Conservation (phyloP, 2,888 invertebrate genomes). For the Melanophora roralis region DNA sequence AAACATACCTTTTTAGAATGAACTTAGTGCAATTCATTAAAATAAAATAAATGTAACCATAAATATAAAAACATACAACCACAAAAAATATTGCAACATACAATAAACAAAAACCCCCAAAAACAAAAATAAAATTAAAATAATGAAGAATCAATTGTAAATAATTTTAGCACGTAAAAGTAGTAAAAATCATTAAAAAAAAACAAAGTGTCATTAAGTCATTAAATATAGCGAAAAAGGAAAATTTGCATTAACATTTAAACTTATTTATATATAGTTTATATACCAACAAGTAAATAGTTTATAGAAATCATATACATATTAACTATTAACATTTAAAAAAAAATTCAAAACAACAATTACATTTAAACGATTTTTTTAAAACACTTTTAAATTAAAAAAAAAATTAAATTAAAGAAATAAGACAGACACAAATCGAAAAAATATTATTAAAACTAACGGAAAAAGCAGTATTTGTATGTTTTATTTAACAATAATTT, state of each 20-base stretch:
- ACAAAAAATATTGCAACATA: slow-evolving; percentile 47
- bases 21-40: slow-evolving; percentile 77
- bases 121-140: slow-evolving; percentile 60
- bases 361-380: slow-evolving; percentile 57
- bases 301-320: slow-evolving; percentile 56
- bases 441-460: slow-evolving; percentile 39
- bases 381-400: slow-evolving; percentile 47
- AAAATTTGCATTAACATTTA: slow-evolving; percentile 50
- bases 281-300: slow-evolving; percentile 62
- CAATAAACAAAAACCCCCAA: slow-evolving; percentile 27
- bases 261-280: slow-evolving; percentile 66
- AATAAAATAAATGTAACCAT: slow-evolving; percentile 68
- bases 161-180: slow-evolving; percentile 74
- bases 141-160: slow-evolving; percentile 68
- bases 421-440: slow-evolving; percentile 25
- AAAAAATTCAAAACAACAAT: slow-evolving; percentile 46
- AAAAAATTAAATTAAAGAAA: slow-evolving; percentile 5
- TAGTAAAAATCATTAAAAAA: slow-evolving; percentile 50
- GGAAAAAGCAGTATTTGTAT: slow-evolving; percentile 62
- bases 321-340: slow-evolving; percentile 58
- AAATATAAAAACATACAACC: slow-evolving; percentile 29
- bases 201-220: slow-evolving; percentile 69
- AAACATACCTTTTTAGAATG: slow-evolving; percentile 74
- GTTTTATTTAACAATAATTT: slow-evolving; percentile 57
- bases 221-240: slow-evolving; percentile 62